Evolutionary conservation across 2,113 vertebrate genomes (phyloP).

Genomic region (Pitta sordida): DNA sequence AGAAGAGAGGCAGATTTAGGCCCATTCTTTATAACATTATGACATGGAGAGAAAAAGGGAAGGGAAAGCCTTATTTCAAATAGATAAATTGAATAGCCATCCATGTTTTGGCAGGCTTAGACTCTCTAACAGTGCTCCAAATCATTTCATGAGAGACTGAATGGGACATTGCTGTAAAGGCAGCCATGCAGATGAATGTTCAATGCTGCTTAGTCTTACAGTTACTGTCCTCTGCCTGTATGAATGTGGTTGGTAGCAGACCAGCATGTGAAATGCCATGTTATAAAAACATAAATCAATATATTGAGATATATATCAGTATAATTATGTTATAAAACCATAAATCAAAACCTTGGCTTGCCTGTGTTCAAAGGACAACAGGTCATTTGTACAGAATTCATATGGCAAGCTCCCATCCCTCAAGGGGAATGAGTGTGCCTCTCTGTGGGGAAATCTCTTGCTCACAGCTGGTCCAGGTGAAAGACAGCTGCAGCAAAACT

Average conservation of each 20-base stretch:
- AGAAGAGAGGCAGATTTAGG: background rate
- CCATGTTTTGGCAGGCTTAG: background rate
- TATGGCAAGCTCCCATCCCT: background rate
- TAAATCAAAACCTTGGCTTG: background rate
- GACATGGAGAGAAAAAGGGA: background rate
- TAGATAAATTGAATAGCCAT: background rate
- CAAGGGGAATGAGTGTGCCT: fast-evolving
- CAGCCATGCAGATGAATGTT: background rate
- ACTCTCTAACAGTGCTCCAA: background rate
- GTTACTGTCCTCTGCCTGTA: background rate
- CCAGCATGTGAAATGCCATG: background rate
- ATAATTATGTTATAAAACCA: background rate
- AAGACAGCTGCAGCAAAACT: background rate
- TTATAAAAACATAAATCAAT: background rate
- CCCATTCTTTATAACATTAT: background rate
- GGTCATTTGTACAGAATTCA: background rate
- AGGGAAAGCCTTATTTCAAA: background rate
- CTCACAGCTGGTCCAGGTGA: background rate
- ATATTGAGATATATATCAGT: too few species aligned
- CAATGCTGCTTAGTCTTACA: background rate
- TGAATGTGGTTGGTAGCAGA: background rate
- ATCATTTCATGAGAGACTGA: background rate
- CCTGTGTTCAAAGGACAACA: background rate
- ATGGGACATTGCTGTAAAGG: background rate
- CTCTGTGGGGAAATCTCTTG: background rate